Conservation (phyloP, 2,888 invertebrate species). For the Zhengitettix transpicula region DNA sequence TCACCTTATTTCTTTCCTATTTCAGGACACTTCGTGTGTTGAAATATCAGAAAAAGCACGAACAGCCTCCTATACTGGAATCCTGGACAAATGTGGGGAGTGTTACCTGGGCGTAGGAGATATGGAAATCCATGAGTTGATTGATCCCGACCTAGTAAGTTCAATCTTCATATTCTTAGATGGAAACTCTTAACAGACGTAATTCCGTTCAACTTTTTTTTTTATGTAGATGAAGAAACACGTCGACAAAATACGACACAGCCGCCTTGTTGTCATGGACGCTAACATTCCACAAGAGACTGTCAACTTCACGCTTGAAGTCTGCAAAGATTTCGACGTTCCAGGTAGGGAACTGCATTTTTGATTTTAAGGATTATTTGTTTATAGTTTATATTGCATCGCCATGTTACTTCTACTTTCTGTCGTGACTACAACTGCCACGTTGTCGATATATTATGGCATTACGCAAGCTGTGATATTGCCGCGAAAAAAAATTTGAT, state of each 20-base stretch:
- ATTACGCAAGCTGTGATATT: no score
- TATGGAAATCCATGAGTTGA: slow-evolving; percentile 58
- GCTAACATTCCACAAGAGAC: background rate
- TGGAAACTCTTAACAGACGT: no score
- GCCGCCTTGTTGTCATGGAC: background rate
- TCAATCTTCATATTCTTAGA: background rate
- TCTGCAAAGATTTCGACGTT: background rate
- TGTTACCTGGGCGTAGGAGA: slow-evolving; percentile 69
- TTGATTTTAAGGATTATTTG: background rate
- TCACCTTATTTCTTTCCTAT: background rate
- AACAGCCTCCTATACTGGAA: slow-evolving; percentile 60
- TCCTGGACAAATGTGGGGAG: slow-evolving; percentile 59
- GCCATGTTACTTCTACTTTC: no score
- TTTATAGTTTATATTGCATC: background rate
- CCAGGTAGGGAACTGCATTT: background rate
- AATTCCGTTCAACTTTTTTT: background rate
- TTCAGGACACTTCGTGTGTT: slow-evolving; percentile 21
- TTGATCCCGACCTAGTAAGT: slow-evolving; percentile 47
- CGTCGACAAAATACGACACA: background rate
- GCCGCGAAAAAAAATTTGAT: no score
- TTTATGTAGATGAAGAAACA: background rate
- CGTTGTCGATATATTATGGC: no score
- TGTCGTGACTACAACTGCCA: no score
- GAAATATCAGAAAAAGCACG: slow-evolving; percentile 22
- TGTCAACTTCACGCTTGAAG: background rate